Conservation (phyloP, 2,113 vertebrate genomes). For the Danionella cerebrum region DNA sequence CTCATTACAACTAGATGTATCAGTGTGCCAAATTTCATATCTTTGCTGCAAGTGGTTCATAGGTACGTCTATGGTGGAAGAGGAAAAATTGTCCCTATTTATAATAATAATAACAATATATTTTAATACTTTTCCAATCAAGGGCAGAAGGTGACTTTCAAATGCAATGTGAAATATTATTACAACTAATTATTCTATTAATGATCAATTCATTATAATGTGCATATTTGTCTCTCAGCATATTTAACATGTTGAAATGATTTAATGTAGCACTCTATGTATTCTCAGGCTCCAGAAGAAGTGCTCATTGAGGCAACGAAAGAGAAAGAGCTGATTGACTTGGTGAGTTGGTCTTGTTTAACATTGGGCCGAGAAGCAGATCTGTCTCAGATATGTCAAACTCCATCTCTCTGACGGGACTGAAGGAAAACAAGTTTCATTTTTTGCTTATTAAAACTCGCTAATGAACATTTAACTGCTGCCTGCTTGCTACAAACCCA, state of each 20-base stretch:
- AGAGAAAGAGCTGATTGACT: constrained; percentile 9
- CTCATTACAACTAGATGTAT: too few relatives aligned
- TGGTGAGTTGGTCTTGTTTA: constrained; percentile 6
- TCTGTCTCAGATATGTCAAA: constrained; percentile 24
- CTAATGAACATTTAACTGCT: background rate
- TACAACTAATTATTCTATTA: too few relatives aligned
- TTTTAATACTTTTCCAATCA: too few relatives aligned
- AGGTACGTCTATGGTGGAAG: too few relatives aligned
- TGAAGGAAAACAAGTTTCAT: constrained; percentile 20
- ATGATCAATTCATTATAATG: too few relatives aligned
- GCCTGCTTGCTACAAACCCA: background rate
- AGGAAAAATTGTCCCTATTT: too few relatives aligned
- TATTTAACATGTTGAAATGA: background rate
- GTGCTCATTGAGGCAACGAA: background rate
- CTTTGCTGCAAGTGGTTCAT: too few relatives aligned
- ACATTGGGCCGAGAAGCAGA: background rate
- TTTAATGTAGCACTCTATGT: background rate
- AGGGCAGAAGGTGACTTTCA: too few relatives aligned
- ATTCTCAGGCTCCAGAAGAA: background rate
- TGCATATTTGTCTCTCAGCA: background rate
- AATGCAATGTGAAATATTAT: too few relatives aligned
- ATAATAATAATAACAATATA: too few relatives aligned
- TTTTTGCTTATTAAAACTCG: background rate
- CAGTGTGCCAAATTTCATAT: too few relatives aligned
- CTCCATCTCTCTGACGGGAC: constrained; percentile 1